These are phyloP conservation scores for Samia ricini DNA, from an alignment of 1,140 invertebrate species.

Conservation along the genomic window DNA sequence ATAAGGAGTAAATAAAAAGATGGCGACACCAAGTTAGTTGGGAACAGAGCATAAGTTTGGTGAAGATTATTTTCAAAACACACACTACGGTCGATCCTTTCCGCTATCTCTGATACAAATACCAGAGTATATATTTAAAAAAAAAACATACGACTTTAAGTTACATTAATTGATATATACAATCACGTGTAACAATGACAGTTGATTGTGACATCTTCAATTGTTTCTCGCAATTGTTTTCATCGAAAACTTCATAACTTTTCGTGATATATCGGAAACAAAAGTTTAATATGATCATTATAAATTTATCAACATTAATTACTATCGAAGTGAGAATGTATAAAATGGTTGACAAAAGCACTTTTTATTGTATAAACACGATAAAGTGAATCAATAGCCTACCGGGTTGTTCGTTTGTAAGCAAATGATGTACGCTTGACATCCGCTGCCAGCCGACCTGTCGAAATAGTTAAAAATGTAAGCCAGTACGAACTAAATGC, in stretches of 20 bases:
- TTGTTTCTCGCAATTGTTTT: background rate
- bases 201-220: background rate
- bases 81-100: too few species aligned
- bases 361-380: background rate
- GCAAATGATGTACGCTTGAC: slow-evolving; percentile 30
- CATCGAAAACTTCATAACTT: background rate
- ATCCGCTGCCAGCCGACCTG: slow-evolving; percentile 50
- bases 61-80: too few species aligned
- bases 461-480: slow-evolving; percentile 58
- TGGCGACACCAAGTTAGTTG: too few species aligned
- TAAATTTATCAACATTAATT: background rate
- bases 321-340: background rate
- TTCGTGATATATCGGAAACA: background rate
- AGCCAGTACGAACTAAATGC: slow-evolving; percentile 49
- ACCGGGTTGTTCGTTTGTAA: background rate
- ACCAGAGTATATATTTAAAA: too few species aligned
- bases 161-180: too few species aligned
- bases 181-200: background rate
- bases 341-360: background rate
- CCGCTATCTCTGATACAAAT: too few species aligned
- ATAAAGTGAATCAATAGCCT: slow-evolving; percentile 4
- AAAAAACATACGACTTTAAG: too few species aligned
- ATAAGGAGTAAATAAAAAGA: too few species aligned
- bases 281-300: background rate
- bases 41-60: too few species aligned